Evolutionary conservation across 2,797 vertebrate genomes (phyloP).

Genomic region (Chelmon rostratus): DNA sequence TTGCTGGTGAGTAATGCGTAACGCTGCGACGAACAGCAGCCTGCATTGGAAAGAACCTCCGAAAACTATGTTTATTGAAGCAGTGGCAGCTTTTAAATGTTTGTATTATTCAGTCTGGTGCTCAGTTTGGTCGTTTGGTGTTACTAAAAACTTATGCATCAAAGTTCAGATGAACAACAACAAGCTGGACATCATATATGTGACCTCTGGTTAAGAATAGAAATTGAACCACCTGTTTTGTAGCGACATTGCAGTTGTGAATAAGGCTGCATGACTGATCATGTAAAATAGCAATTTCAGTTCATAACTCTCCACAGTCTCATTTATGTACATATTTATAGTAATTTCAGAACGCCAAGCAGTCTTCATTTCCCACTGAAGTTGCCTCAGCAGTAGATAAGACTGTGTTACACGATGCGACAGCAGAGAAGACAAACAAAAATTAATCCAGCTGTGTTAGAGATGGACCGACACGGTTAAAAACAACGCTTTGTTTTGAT

Average conservation of each 20-base stretch:
- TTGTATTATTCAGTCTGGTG: not conserved
- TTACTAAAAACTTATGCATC: not conserved
- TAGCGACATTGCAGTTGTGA: not conserved
- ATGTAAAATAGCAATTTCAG: not conserved
- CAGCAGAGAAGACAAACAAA: not conserved
- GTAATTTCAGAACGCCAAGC: not conserved
- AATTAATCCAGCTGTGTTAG: not conserved
- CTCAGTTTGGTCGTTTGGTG: not conserved
- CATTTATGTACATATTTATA: not conserved
- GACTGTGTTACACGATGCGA: not conserved
- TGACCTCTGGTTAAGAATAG: not conserved
- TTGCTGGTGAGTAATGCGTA: not conserved
- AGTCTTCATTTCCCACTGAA: not conserved
- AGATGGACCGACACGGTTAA: not conserved
- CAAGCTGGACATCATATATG: not conserved
- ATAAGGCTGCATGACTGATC: not conserved
- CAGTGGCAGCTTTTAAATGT: not conserved
- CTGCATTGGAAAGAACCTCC: not conserved
- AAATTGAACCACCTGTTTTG: not conserved
- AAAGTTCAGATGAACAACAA: not conserved
- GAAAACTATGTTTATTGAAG: not conserved
- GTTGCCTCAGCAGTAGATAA: not conserved
- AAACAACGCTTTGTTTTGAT: not conserved
- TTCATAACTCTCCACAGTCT: not conserved
- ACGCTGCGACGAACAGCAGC: not conserved